Evolutionary conservation across 2,113 vertebrate species (phyloP), one percentile per base, ranked within the genome.

Genomic region (Neomonachus schauinslandi): DNA sequence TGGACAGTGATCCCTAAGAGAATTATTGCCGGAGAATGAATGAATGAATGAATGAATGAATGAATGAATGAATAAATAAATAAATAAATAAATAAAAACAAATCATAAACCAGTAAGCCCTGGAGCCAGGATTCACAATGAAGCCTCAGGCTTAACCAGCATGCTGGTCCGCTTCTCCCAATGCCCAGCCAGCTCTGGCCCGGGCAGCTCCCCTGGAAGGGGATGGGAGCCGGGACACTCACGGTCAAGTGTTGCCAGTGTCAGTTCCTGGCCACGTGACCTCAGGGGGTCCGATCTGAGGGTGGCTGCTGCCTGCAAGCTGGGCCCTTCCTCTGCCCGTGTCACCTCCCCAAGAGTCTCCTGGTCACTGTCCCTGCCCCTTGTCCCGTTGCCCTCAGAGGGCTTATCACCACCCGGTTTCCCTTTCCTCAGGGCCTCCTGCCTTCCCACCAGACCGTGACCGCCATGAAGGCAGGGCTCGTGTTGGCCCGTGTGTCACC

Each of bases 401-500:
- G 65, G 4, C 55, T 84, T 33, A 5, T 83, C 74, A 8, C 63
- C 4, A 1, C 28, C 51, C 11, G 46, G 15, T 3, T 79, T 19
- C 55, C 69, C 46, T n/a, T 24, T 65, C 36, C 36, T 61, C 0
- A 0, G 16, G 18, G 19, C 61, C 69, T 63, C 53, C 36, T 22
- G 13, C 55, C 72, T 76, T 36, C 55, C 57, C 14, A 33, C 42
- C 53, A 11, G 31, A 2, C 7, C 4, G 13, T 31, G 8, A 12
- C 26, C 16, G 19, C 94, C 51, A 1, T 0, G 19, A 81, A 76
- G 59, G 26, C 19, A 4, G 31, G 1, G 0, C 51, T n/a, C 3
- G 0, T 1, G 2, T 7, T 12, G 16, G 42, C 53, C 55, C 2
- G 0, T 42, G 26, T 3, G 3, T 39, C 67, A 7, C 5, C 1